These are phyloP conservation scores for Orius insidiosus DNA, from an alignment of 1,140 invertebrate species.

Conservation along the genomic window DNA sequence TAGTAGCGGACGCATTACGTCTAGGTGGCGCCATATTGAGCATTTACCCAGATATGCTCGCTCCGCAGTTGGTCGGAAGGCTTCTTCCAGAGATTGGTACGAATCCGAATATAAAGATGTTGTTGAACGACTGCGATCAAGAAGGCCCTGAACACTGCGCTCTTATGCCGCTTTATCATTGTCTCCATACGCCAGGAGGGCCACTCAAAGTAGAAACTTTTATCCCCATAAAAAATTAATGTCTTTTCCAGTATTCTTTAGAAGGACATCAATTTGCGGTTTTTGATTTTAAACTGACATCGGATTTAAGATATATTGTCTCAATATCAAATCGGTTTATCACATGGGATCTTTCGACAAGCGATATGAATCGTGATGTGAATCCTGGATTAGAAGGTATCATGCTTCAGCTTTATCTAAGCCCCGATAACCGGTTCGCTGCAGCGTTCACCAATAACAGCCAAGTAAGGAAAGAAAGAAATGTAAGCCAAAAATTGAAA, in stretches of 20 bases:
- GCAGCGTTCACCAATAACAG: conserved; percentile 94
- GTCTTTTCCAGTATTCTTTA: conserved; percentile 64
- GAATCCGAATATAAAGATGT: conserved; percentile 66
- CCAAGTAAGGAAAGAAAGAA: conserved; percentile 38
- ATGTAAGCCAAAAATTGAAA: not conserved
- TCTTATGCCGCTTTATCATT: conserved; percentile 83
- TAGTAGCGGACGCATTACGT: conserved; percentile 86
- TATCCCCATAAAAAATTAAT: not conserved
- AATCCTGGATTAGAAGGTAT: conserved; percentile 87
- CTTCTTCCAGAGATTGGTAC: conserved; percentile 77
- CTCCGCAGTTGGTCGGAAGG: conserved; percentile 81
- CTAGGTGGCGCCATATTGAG: conserved; percentile 79
- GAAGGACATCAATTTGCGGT: conserved; percentile 97
- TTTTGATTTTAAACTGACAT: conserved; percentile 82
- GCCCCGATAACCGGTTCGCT: conserved; percentile 88
- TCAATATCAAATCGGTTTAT: conserved; percentile 95
- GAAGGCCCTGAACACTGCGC: conserved; percentile 76
- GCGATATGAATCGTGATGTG: conserved; percentile 77
- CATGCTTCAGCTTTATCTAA: conserved; percentile 86
- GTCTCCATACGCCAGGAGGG: conserved; percentile 90
- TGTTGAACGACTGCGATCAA: conserved; percentile 78
- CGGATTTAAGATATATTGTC: conserved; percentile 83
- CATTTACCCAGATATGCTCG: conserved; percentile 87
- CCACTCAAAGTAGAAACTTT: conserved; percentile 65
- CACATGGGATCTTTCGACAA: conserved; percentile 90